Percentiles rank a stretch among this genome's conserved stretches.
Evolutionary conservation across 2,113 vertebrate genomes (phyloP).

Genomic region (Halcyon senegalensis): DNA sequence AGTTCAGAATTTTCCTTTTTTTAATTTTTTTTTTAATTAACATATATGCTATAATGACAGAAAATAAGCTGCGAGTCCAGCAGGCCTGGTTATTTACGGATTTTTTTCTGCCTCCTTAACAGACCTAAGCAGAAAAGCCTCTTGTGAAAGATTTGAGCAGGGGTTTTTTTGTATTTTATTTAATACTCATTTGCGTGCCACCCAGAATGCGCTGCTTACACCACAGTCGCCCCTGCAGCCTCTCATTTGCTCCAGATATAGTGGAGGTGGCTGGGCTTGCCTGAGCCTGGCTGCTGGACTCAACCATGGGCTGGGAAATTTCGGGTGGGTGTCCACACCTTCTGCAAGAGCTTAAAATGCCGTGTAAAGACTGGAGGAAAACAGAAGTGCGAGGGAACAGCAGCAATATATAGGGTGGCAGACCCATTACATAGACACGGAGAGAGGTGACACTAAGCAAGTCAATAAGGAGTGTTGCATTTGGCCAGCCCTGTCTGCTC

Average conservation of each 20-base stretch:
- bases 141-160: not conserved
- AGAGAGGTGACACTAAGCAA: not conserved
- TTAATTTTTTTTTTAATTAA: not conserved
- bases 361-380: not conserved
- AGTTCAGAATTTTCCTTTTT: not conserved
- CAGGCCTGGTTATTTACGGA: not conserved
- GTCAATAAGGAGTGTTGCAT: not conserved
- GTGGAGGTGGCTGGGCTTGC: not conserved
- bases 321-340: not conserved
- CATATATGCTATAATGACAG: not conserved
- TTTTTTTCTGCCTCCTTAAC: not conserved
- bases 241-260: not conserved
- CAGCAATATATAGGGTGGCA: not conserved
- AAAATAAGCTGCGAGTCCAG: not conserved
- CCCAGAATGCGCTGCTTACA: rapidly evolving
- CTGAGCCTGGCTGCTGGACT: rapidly evolving
- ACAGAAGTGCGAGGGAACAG: rapidly evolving
- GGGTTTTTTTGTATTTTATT: not conserved
- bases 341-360: not conserved
- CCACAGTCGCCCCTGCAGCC: rapidly evolving
- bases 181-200: not conserved
- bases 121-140: not conserved
- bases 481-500: not conserved
- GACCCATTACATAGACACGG: not conserved
- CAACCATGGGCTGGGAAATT: rapidly evolving